Conservation (phyloP, 2,797 vertebrate genomes). For the Macropodus opercularis region DNA sequence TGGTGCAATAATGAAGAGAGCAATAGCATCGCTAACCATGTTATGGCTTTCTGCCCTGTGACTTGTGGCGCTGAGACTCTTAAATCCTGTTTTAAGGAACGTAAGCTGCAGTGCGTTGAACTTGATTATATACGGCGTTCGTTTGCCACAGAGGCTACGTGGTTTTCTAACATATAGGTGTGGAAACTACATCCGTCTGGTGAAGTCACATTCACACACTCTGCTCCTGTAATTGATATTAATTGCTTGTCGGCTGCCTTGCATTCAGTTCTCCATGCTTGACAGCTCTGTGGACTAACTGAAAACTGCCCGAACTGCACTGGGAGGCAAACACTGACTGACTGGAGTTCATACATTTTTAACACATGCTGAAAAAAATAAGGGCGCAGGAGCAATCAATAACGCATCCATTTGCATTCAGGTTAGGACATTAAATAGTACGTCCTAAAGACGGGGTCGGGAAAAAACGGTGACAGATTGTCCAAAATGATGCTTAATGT, state of each 20-base stretch:
- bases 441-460: slow-evolving; percentile 1
- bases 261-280: slow-evolving; percentile 61
- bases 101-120: slow-evolving; percentile 69
- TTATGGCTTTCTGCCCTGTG: slow-evolving; percentile 50
- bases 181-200: slow-evolving; percentile 28
- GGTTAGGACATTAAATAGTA: slow-evolving; percentile 9
- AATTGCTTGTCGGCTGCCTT: slow-evolving; percentile 77
- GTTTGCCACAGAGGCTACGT: slow-evolving; percentile 37
- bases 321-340: slow-evolving; percentile 22
- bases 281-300: slow-evolving; percentile 61
- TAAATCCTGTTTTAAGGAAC: slow-evolving; percentile 68
- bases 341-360: slow-evolving; percentile 26
- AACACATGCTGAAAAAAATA: slow-evolving; percentile 19
- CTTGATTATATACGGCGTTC: slow-evolving; percentile 54
- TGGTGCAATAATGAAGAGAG: slow-evolving; percentile 57
- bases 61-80: slow-evolving; percentile 40
- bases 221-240: slow-evolving; percentile 80
- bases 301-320: slow-evolving; percentile 43
- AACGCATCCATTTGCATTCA: slow-evolving; percentile 8
- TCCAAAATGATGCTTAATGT: slow-evolving; percentile 44
- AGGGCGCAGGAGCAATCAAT: neutral
- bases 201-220: slow-evolving; percentile 76
- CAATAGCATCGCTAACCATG: slow-evolving; percentile 26
- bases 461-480: slow-evolving; percentile 10
- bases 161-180: slow-evolving; percentile 32